Evolutionary conservation across 2,113 vertebrate genomes (phyloP).

Genomic region (Pardalotus punctatus): DNA sequence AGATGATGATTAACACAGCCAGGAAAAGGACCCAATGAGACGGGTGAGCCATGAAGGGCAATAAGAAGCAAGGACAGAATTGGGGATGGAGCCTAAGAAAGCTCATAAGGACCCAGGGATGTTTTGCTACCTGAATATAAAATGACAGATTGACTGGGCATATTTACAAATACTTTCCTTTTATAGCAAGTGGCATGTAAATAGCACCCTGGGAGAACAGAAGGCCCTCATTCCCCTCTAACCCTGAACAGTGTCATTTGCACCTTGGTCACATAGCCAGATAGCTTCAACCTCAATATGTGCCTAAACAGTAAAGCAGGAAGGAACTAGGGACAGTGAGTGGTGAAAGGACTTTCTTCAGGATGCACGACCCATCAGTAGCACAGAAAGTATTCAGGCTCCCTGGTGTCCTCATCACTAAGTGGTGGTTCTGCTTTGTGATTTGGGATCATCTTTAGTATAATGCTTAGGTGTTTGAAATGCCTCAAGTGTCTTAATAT

Average conservation of each 20-base stretch:
- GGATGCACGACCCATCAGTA: rapidly evolving
- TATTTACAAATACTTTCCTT: not conserved
- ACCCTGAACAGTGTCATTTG: not conserved
- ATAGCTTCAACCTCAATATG: not conserved
- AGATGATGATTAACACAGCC: not conserved
- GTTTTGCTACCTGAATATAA: not conserved
- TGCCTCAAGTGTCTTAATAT: not conserved
- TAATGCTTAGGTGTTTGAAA: not conserved
- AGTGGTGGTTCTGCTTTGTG: not conserved
- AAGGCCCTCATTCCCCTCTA: not conserved
- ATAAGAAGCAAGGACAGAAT: not conserved
- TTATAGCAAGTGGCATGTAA: not conserved
- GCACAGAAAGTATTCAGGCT: not conserved
- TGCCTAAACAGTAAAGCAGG: not conserved
- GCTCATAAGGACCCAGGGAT: not conserved
- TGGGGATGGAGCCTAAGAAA: not conserved
- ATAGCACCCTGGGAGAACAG: not conserved
- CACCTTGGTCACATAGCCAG: not conserved
- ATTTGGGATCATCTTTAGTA: not conserved
- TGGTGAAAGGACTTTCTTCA: not conserved
- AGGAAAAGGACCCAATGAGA: rapidly evolving
- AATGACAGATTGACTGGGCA: not conserved
- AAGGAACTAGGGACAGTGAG: not conserved
- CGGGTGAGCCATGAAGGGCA: not conserved
- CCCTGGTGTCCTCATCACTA: not conserved